phyloP scores from a whole-genome alignment of 1,140 invertebrate species.

The Nasonia vitripennis region DNA sequence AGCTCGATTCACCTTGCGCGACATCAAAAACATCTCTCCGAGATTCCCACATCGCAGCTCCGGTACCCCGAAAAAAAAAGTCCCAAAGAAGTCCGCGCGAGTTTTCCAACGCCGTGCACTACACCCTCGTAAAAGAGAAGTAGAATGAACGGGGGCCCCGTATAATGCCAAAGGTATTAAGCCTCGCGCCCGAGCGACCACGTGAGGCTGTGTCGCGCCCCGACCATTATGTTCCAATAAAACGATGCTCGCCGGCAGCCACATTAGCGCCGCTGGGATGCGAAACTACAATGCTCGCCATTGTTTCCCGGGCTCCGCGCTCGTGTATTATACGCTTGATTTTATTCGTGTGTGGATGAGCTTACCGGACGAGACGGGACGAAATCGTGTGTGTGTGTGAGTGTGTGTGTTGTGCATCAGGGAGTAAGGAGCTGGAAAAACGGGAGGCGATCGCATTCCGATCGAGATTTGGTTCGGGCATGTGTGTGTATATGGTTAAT shows the following conservation, averaged over 20 bases:
- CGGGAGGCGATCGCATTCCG: slow-evolving; percentile 2
- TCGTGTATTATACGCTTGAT: background rate
- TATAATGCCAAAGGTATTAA: slow-evolving; percentile 15
- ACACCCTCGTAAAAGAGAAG: background rate
- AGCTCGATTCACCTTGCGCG: background rate
- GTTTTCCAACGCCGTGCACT: background rate
- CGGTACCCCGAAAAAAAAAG: background rate
- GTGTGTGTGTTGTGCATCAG: too few relatives aligned
- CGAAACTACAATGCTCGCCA: slow-evolving; percentile 56
- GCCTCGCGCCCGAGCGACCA: slow-evolving; percentile 15
- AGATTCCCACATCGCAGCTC: background rate
- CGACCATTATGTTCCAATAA: slow-evolving; percentile 46
- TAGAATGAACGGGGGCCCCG: background rate
- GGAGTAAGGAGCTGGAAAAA: slow-evolving; percentile 4
- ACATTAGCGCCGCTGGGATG: slow-evolving; percentile 46
- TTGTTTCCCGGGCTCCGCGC: slow-evolving; percentile 55
- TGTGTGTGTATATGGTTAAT: background rate
- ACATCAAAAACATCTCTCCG: background rate
- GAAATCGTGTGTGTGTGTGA: background rate
- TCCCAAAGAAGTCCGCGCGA: background rate
- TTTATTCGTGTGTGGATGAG: background rate
- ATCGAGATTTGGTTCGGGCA: slow-evolving; percentile 4
- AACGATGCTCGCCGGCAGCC: slow-evolving; percentile 23
- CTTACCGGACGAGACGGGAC: background rate
- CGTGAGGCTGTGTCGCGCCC: background rate